phyloP scores from a whole-genome alignment of 2,888 invertebrate genomes.

The Linyphia triangularis region DNA sequence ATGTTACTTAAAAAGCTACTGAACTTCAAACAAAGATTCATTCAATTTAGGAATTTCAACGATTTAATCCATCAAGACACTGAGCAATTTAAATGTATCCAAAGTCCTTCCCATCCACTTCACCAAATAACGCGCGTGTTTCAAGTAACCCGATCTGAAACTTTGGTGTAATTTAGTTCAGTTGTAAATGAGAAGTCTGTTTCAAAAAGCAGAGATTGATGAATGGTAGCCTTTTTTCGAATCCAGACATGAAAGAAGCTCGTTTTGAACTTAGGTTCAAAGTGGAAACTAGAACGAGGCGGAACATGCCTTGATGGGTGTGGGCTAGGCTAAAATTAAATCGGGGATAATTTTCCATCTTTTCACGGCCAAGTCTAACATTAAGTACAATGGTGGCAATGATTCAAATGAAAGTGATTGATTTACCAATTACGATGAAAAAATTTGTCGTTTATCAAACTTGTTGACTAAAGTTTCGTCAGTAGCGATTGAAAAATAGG shows the following conservation, averaged over 20 bases:
- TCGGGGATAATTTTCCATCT: not conserved
- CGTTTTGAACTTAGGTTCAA: too few relatives aligned
- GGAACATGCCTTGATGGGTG: not conserved
- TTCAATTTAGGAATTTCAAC: too few relatives aligned
- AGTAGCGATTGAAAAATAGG: too few relatives aligned
- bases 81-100: slow-evolving; percentile 11
- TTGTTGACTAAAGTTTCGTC: too few relatives aligned
- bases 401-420: not conserved
- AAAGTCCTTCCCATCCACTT: not conserved
- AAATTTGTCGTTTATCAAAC: not conserved
- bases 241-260: not conserved
- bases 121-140: not conserved
- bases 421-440: not conserved
- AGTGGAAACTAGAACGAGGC: not conserved
- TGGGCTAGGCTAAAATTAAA: not conserved
- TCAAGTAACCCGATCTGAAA: not conserved
- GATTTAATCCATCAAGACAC: too few relatives aligned
- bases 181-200: not conserved
- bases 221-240: not conserved
- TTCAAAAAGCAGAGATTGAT: not conserved
- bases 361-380: not conserved
- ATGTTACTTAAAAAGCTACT: too few relatives aligned
- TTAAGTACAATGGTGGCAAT: not conserved
- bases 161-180: not conserved
- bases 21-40: too few relatives aligned